Evolutionary conservation across 2,113 vertebrate genomes (phyloP).

Genomic region (Stegostoma tigrinum): DNA sequence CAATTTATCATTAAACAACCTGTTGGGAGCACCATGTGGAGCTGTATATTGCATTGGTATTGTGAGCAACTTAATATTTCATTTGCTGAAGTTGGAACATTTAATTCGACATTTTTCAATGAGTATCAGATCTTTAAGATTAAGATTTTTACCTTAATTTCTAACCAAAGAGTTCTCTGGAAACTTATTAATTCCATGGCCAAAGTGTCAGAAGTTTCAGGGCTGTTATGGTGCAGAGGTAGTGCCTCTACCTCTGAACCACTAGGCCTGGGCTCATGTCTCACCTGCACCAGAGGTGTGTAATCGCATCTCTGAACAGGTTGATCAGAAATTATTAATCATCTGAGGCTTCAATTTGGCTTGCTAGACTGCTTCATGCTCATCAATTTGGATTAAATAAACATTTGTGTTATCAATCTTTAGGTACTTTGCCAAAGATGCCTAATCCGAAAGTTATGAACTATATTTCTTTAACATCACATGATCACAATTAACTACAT

Average conservation of each 20-base stretch:
- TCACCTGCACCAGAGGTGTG: too few relatives aligned
- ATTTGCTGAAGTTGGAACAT: background rate
- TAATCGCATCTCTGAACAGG: too few relatives aligned
- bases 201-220: background rate
- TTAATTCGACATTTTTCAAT: background rate
- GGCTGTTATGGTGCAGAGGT: too few relatives aligned
- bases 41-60: background rate
- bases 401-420: background rate
- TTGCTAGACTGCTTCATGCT: background rate
- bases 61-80: background rate
- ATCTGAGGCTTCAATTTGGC: background rate
- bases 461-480: background rate
- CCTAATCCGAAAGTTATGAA: background rate
- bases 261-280: too few relatives aligned
- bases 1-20: background rate
- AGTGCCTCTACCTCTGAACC: too few relatives aligned
- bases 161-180: background rate
- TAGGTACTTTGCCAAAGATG: background rate
- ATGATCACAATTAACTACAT: background rate
- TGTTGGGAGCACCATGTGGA: background rate
- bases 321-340: too few relatives aligned
- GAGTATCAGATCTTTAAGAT: too few relatives aligned
- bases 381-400: background rate
- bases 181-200: background rate
- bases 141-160: background rate